phyloP scores from a whole-genome alignment of 2,888 invertebrate species.

The Chrysotoxum bicinctum region DNA sequence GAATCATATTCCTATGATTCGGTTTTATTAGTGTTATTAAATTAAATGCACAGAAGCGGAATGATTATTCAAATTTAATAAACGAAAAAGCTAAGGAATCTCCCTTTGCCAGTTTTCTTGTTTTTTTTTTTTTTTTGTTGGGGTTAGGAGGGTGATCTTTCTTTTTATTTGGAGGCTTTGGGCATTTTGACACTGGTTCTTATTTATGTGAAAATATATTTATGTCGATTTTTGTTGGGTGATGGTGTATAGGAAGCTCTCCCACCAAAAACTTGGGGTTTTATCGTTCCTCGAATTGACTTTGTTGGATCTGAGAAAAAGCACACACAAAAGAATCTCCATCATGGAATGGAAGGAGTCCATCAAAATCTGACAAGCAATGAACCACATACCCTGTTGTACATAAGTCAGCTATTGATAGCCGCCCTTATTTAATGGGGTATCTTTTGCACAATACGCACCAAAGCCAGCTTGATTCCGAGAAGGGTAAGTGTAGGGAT shows the following conservation, averaged over 20 bases:
- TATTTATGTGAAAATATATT: slow-evolving; percentile 38
- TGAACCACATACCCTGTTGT: slow-evolving; percentile 8
- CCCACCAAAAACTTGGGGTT: slow-evolving; percentile 34
- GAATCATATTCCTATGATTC: slow-evolving; percentile 57
- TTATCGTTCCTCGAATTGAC: slow-evolving; percentile 14
- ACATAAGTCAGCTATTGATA: slow-evolving; percentile 19
- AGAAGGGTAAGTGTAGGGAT: slow-evolving; percentile 11
- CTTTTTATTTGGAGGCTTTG: not conserved
- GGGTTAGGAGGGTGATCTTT: not conserved
- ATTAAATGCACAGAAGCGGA: slow-evolving; percentile 62
- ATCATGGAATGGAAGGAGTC: slow-evolving; percentile 19
- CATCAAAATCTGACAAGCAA: slow-evolving; percentile 52
- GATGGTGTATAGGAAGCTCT: slow-evolving; percentile 31
- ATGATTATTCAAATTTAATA: slow-evolving; percentile 71
- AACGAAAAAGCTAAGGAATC: slow-evolving; percentile 44
- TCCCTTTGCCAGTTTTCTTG: not conserved
- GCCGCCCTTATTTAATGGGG: slow-evolving; percentile 32
- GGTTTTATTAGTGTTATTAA: slow-evolving; percentile 62
- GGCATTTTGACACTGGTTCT: slow-evolving; percentile 25
- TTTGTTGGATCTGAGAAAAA: not conserved
- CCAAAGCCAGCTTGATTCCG: not conserved
- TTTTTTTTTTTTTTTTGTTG: not conserved
- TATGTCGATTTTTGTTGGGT: slow-evolving; percentile 50
- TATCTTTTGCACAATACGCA: slow-evolving; percentile 10
- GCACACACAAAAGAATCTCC: slow-evolving; percentile 35